Evolutionary conservation across 2,797 vertebrate genomes (phyloP).

Genomic region (Eulemur rubriventer): DNA sequence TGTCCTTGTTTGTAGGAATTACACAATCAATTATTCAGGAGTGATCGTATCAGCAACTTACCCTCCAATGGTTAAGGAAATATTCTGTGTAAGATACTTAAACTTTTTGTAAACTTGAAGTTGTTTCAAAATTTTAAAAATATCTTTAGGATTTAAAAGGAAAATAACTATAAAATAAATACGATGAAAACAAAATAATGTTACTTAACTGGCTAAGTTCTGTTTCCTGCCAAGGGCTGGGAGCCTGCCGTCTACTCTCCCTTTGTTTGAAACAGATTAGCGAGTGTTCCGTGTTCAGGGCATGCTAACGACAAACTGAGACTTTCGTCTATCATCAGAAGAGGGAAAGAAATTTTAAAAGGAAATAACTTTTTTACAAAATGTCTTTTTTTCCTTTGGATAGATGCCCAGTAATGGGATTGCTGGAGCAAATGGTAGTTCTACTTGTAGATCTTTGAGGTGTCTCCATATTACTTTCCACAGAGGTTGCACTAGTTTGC

Average conservation of each 20-base stretch:
- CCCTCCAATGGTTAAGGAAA: not conserved
- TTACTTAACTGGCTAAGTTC: not conserved
- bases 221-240: not conserved
- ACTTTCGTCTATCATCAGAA: not conserved
- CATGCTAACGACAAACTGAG: not conserved
- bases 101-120: not conserved
- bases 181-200: not conserved
- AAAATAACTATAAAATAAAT: not conserved
- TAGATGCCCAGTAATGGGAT: too few species aligned
- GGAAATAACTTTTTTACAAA: not conserved
- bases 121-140: not conserved
- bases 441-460: too few species aligned
- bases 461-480: too few species aligned
- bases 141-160: not conserved
- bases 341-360: not conserved
- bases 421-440: too few species aligned
- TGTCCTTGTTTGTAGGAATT: not conserved
- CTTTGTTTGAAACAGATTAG: slow-evolving; percentile 23
- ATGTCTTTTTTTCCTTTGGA: too few species aligned
- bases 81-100: not conserved
- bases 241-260: not conserved
- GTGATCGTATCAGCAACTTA: not conserved
- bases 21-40: not conserved
- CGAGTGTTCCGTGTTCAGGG: not conserved
- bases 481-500: too few species aligned